phyloP scores from a whole-genome alignment of 1,140 invertebrate species.

The Chymomyza costata region DNA sequence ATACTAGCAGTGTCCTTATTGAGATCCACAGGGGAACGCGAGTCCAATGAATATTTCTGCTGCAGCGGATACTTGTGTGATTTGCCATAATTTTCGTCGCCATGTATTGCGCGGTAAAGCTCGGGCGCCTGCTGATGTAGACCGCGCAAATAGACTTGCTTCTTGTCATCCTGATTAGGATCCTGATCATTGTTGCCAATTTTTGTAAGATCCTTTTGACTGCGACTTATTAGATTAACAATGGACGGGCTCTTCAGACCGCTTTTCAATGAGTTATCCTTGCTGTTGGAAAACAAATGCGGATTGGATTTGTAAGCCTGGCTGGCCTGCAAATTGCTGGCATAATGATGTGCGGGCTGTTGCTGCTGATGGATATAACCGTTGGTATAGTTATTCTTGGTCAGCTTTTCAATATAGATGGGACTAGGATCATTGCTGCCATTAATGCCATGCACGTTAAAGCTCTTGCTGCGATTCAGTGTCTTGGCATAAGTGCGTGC shows the following conservation, averaged over 20 bases:
- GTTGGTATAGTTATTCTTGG: constrained; percentile 57
- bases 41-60: constrained; percentile 61
- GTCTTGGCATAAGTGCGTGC: constrained; percentile 84
- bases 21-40: constrained; percentile 61
- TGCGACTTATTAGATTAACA: constrained; percentile 87
- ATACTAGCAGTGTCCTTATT: constrained; percentile 75
- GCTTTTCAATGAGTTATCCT: constrained; percentile 76
- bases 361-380: constrained; percentile 1
- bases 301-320: constrained; percentile 84
- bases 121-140: constrained; percentile 85
- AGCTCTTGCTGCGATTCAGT: constrained; percentile 87
- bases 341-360: constrained; percentile 25
- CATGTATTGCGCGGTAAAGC: constrained; percentile 82
- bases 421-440: constrained; percentile 75
- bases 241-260: constrained; percentile 89
- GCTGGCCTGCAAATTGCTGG: constrained; percentile 27
- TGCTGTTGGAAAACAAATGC: constrained; percentile 83
- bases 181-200: constrained; percentile 43
- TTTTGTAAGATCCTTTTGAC: constrained; percentile 83
- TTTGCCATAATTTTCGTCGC: constrained; percentile 46
- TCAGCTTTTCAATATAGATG: constrained; percentile 74
- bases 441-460: constrained; percentile 83
- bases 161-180: constrained; percentile 76
- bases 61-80: constrained; percentile 50
- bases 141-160: constrained; percentile 83